Evolutionary conservation across 2,888 invertebrate species (phyloP), one percentile per base, ranked within the genome.

Genomic region (Mythimna loreyi): DNA sequence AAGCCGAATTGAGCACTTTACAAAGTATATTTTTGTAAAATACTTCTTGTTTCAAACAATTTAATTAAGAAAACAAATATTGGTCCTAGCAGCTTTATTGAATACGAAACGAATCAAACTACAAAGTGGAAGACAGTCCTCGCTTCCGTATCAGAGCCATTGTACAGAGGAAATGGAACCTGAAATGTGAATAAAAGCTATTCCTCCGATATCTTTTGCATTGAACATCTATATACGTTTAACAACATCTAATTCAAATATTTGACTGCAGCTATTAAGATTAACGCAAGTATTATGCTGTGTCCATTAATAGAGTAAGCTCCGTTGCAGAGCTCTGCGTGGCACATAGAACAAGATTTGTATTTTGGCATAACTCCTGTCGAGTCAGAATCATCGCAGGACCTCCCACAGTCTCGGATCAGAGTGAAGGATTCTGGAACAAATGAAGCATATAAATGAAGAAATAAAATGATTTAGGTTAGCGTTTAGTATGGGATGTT

Each of bases 291-390:
- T 45, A 86, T 66, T 5, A 88, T 49, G 64, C 79, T 86, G 45
- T 85, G 77, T 13, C 77, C 78, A 61, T 83, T 87, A 57, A 88
- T 78, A 5, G 88, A 78, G 67, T 82, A 81, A 45, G 92, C 92
- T 11, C 89, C 78, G 78, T 93, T 94, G 79, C 94, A 94, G 52
- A 92, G 85, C 76, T 94, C 93, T 0, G 78, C 66, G 64, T 92
- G 86, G 70, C 94, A 94, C 61, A 92, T 83, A 2, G 89, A 86
- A 78, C 94, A 94, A 0, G 89, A 84, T 57, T 87, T 88, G 79
- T 91, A 90, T 52, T 78, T 85, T 3, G 88, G 86, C 45, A 75
- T 74, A 3, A 90, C 59, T n/a, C 86, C 86, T 6, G 74, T 61
- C 8, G 81, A 56, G 19, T 81, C 79, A 0, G 76, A 69, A 19